Conservation (phyloP, 2,113 vertebrate species). For the Petaurus breviceps region DNA sequence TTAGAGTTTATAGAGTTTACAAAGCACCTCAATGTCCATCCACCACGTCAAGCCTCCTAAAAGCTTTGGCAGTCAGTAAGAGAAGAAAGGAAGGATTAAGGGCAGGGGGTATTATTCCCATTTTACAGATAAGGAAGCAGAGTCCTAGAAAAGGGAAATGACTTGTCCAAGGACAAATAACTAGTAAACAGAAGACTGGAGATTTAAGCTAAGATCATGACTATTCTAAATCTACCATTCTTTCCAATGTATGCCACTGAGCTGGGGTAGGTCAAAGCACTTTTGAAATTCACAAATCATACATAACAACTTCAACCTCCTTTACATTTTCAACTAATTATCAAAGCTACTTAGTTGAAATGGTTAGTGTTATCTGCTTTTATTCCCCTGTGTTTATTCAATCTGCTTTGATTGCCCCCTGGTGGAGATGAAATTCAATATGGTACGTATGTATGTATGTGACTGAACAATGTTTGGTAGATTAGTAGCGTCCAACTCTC, state of each 20-base stretch:
- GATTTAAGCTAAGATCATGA: not conserved
- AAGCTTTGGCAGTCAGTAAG: not conserved
- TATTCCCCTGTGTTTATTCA: not conserved
- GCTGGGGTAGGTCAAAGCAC: not conserved
- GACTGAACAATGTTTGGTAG: not conserved
- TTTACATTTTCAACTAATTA: not conserved
- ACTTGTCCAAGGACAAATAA: not conserved
- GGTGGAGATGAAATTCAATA: not conserved
- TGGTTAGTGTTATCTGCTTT: not conserved
- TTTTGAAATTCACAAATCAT: not conserved
- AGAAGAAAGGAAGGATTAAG: not conserved
- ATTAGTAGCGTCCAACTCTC: not conserved
- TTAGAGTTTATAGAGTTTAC: not conserved
- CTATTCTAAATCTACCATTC: not conserved
- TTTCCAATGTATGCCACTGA: not conserved
- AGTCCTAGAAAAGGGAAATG: not conserved
- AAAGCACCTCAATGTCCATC: not conserved
- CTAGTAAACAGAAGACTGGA: not conserved
- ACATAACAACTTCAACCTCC: not conserved
- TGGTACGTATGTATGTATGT: conserved; percentile 12
- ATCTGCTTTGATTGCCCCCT: not conserved
- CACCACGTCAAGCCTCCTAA: not conserved
- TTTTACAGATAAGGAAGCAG: not conserved
- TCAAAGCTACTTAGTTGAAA: not conserved
- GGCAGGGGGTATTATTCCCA: not conserved